Evolutionary conservation across 2,888 invertebrate species (phyloP).

Genomic region (Morinoia aosen): DNA sequence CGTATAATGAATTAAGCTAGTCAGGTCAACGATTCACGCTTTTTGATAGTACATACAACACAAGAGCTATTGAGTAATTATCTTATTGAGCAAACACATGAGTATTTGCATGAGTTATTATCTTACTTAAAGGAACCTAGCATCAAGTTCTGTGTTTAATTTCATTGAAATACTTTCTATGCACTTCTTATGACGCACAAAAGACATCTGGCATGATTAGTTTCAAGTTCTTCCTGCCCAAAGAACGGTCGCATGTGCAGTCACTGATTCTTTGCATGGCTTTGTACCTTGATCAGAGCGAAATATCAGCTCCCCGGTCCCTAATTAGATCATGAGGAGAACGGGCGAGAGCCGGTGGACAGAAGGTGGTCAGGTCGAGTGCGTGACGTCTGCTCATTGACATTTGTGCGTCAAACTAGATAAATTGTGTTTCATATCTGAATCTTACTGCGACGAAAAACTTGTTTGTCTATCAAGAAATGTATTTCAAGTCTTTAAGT

Average conservation of each 20-base stretch:
- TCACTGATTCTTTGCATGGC: neutral
- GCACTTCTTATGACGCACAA: neutral
- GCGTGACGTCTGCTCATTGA: neutral
- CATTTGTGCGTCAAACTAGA: neutral
- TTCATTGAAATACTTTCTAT: no score
- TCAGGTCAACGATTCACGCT: no score
- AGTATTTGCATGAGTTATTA: no score
- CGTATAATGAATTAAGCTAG: no score
- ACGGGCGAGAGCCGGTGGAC: neutral
- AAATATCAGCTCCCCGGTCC: neutral
- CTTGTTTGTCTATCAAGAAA: neutral
- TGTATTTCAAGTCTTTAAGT: neutral
- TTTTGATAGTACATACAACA: no score
- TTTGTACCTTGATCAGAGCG: neutral
- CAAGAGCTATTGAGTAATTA: no score
- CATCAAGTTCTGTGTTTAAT: no score
- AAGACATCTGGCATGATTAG: neutral
- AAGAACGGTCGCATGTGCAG: neutral
- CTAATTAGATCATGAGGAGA: neutral
- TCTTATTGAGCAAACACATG: no score
- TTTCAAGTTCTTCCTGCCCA: neutral
- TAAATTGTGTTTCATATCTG: neutral
- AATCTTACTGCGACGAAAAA: neutral
- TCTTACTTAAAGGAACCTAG: no score
- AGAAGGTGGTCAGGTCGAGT: neutral